phyloP scores from a whole-genome alignment of 35 echinoderm and acorn worm species.

The Ophioderma brevispina region DNA sequence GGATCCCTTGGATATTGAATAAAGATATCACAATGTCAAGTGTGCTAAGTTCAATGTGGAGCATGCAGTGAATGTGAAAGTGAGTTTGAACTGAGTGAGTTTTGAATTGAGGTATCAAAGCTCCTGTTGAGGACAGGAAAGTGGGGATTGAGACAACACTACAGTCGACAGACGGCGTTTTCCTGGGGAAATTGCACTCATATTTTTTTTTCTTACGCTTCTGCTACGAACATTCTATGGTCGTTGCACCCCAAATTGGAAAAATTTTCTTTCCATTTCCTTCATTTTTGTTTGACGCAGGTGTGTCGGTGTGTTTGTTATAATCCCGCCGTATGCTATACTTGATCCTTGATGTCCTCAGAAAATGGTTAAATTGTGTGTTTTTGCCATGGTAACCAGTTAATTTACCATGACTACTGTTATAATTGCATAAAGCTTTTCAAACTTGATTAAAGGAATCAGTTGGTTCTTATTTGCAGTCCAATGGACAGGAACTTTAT shows the following conservation, averaged over 20 bases:
- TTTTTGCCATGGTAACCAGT: no score
- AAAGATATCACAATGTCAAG: not conserved
- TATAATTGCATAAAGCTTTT: no score
- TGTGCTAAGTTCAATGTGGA: not conserved
- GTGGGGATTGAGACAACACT: not conserved
- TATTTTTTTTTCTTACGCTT: constrained; percentile 9
- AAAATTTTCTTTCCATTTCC: not conserved
- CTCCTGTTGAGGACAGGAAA: not conserved
- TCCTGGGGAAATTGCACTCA: constrained; percentile 1
- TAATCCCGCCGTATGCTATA: no score
- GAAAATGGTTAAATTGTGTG: no score
- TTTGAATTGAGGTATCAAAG: not conserved
- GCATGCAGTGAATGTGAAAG: not conserved
- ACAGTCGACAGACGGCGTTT: not conserved
- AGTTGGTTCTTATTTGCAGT: no score
- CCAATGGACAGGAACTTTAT: no score
- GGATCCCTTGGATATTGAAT: not conserved
- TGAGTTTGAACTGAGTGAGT: not conserved
- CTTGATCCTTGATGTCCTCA: no score
- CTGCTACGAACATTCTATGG: not conserved
- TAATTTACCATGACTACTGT: no score
- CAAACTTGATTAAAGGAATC: no score
- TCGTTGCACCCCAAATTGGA: not conserved
- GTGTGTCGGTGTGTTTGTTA: no score
- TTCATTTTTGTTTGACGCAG: not conserved